These are phyloP conservation scores for Tachina grossa DNA, from an alignment of 2,888 invertebrate genomes.

Conservation along the genomic window DNA sequence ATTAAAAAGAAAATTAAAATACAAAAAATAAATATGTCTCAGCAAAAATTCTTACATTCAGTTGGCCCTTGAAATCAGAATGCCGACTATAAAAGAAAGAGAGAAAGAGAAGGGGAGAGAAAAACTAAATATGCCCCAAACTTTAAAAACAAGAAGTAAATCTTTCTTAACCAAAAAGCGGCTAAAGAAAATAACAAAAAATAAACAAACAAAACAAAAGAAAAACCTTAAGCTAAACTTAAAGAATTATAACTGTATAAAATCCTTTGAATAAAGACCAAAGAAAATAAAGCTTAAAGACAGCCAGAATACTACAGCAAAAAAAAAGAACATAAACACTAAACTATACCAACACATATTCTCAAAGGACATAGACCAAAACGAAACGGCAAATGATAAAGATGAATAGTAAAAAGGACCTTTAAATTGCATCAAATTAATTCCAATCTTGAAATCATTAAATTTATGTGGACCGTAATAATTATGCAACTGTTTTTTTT, in stretches of 20 bases:
- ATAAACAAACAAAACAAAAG: slow-evolving; percentile 46
- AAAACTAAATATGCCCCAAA: neutral
- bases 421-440: slow-evolving; percentile 71
- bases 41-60: neutral
- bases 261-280: slow-evolving; percentile 55
- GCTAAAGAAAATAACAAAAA: slow-evolving; percentile 33
- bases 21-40: slow-evolving; percentile 5
- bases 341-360: neutral
- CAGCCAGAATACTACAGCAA: slow-evolving; percentile 1
- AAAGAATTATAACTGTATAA: slow-evolving; percentile 63
- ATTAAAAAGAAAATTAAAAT: neutral
- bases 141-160: slow-evolving; percentile 57
- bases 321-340: neutral
- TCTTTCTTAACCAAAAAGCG: slow-evolving; percentile 18
- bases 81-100: neutral
- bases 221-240: slow-evolving; percentile 50
- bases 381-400: slow-evolving; percentile 39
- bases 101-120: neutral
- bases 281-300: slow-evolving; percentile 55
- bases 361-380: slow-evolving; percentile 24
- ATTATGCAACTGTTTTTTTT: slow-evolving; percentile 63
- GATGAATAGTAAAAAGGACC: slow-evolving; percentile 57
- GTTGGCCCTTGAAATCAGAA: slow-evolving; percentile 45
- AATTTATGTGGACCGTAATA: slow-evolving; percentile 69
- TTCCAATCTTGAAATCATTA: slow-evolving; percentile 70